Base-by-base conservation (phyloP, 2,888 invertebrate genomes). In the Ametastegia equiseti region DNA sequence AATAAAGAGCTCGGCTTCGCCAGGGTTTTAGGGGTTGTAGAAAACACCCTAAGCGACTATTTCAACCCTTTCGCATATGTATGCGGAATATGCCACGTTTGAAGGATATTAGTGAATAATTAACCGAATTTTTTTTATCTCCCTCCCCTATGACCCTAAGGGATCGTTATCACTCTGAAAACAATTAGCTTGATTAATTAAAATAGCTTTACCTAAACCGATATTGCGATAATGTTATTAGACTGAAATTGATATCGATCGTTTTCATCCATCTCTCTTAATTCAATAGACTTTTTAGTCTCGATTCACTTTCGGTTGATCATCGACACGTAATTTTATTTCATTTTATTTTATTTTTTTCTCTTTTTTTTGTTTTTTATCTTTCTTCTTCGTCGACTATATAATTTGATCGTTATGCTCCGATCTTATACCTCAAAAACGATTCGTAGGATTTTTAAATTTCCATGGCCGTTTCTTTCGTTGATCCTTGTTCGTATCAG, bases 161-260 rank as follows among this genome's bases (percentile, higher is more conserved):
- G 23, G 69, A 69, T 69, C 15, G 30, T 19, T 4, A 45, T 45
- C 69, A 27, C 27, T 5, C 19, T 5, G 7, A 50, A 50, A 50
- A 54, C 73, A 73, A 73, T 73, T 54, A 73, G 73, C 50, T 45
- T 73, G 54, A 73, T 73, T 73, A 73, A 47, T 45, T 54, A 1
- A 71, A 71, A 47, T 45, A 27, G 36, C 19, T 33, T 36, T 3
- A 11, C 39, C 6, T 5, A 2, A 11, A 60, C 60, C 11, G 65
- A 39, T 67, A 9, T 19, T 67, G n/a, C 9, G 39, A 67, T 67
- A 67, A 19, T 39, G n/a, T 36, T 67, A 67, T 67, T 39, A 67
- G 65, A 39, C 7, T 1, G 19, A 39, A 67, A 67, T 67, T 67
- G 39, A 67, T 67, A 67, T 39, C 7, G 65, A 67, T 67, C 65